phyloP scores from a whole-genome alignment of 2,888 invertebrate genomes.

The Drosophila atripex region DNA sequence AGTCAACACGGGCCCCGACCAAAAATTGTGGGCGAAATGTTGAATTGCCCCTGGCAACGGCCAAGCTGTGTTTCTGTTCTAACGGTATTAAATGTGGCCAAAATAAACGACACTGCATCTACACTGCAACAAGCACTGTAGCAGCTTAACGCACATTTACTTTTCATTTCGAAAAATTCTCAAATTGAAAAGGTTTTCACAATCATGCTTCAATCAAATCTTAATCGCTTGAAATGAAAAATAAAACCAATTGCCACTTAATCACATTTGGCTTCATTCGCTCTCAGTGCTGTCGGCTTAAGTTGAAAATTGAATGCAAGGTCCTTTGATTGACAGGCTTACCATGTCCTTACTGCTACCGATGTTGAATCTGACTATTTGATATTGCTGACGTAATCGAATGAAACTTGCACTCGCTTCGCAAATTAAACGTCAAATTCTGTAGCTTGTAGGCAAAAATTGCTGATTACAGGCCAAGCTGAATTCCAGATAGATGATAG shows the following conservation, averaged over 20 bases:
- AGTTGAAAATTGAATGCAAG: constrained; percentile 46
- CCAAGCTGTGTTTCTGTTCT: constrained; percentile 4
- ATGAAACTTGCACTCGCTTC: constrained; percentile 15
- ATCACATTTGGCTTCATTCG: neutral
- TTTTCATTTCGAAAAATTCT: neutral
- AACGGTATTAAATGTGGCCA: constrained; percentile 32
- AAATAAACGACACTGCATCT: constrained; percentile 14
- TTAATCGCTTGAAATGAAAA: neutral
- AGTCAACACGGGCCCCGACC: constrained; percentile 46
- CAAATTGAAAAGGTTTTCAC: too few relatives aligned
- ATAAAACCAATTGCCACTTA: neutral
- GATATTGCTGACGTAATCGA: constrained; percentile 30
- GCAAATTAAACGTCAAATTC: constrained; percentile 50
- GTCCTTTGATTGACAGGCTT: constrained; percentile 43
- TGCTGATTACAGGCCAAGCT: constrained; percentile 35
- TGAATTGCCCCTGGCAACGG: constrained; percentile 26
- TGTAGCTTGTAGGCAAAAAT: constrained; percentile 33
- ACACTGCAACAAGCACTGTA: neutral
- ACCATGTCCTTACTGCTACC: constrained; percentile 2
- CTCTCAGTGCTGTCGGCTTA: constrained; percentile 5
- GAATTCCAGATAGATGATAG: constrained; percentile 31
- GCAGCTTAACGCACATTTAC: too few relatives aligned
- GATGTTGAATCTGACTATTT: neutral
- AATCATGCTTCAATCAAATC: neutral
- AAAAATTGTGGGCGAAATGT: constrained; percentile 40